A percentile compares a stretch with the other conserved stretches of the same genome.
Conservation (phyloP, 1,140 invertebrate genomes). For the Bombus cullumanus region DNA sequence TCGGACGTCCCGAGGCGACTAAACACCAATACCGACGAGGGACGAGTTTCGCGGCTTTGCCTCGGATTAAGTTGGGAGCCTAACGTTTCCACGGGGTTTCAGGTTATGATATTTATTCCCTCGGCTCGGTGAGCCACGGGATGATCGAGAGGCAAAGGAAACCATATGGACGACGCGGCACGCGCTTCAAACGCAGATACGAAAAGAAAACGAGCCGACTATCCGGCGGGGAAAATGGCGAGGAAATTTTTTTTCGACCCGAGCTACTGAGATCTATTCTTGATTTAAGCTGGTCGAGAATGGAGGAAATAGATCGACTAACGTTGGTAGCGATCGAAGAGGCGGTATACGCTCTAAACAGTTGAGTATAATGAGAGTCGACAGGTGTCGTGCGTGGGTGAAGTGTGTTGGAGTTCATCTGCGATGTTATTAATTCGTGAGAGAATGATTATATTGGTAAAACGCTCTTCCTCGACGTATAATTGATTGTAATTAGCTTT, state of each 20-base stretch:
- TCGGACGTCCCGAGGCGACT: neutral
- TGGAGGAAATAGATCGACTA: too few relatives aligned
- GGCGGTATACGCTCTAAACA: neutral
- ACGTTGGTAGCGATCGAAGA: neutral
- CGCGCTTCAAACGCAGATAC: conserved; percentile 58
- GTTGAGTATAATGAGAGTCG: neutral
- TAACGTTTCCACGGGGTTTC: conserved; percentile 57
- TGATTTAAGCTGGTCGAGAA: neutral
- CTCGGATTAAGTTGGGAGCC: conserved; percentile 50
- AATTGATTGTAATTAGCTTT: too few relatives aligned
- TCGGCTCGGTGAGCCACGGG: conserved; percentile 42
- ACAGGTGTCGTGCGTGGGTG: conserved; percentile 24
- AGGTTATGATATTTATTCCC: conserved; percentile 69
- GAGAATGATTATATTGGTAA: neutral
- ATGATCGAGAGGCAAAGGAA: conserved; percentile 57
- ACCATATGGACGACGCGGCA: conserved; percentile 72
- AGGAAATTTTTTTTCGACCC: neutral
- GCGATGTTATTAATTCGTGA: conserved; percentile 3
- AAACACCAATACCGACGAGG: neutral
- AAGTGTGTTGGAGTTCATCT: neutral
- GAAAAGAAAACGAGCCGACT: conserved; percentile 26
- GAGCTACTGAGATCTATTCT: conserved; percentile 4
- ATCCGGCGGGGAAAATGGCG: neutral
- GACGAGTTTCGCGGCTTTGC: conserved; percentile 38
- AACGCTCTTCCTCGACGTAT: too few relatives aligned